A percentile compares a stretch with the other conserved stretches of the same genome.
Conservation (phyloP, 2,797 vertebrate species). For the Cryptoprocta ferox region DNA sequence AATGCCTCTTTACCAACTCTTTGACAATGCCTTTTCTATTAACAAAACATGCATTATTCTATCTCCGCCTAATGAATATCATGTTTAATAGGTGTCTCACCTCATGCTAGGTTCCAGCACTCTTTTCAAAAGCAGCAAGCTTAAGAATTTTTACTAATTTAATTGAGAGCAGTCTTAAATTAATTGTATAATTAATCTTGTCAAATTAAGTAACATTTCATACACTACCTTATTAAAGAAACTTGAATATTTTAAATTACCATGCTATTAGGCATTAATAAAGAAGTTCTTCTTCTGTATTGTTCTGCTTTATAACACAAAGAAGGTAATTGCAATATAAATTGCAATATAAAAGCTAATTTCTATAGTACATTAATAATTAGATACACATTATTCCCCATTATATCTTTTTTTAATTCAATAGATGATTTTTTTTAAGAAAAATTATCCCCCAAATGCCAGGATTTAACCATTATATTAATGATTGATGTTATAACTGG, state of each 20-base stretch:
- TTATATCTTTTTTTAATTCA: constrained; percentile 86
- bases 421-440: constrained; percentile 83
- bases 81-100: constrained; percentile 93
- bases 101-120: constrained; percentile 92
- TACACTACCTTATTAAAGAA: constrained; percentile 94
- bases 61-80: constrained; percentile 92
- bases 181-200: constrained; percentile 99
- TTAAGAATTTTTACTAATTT: constrained; percentile 93
- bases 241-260: constrained; percentile 95
- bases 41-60: constrained; percentile 91
- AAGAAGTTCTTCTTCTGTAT: constrained; percentile 88
- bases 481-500: constrained; percentile 56
- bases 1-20: constrained; percentile 85
- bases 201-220: constrained; percentile 97
- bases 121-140: constrained; percentile 88
- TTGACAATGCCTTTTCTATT: constrained; percentile 86
- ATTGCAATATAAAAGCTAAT: constrained; percentile 89
- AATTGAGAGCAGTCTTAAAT: constrained; percentile 98
- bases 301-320: constrained; percentile 90
- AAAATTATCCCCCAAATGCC: constrained; percentile 75
- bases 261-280: constrained; percentile 90
- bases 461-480: constrained; percentile 72
- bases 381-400: constrained; percentile 88
- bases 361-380: constrained; percentile 90
- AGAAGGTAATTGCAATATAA: constrained; percentile 89